phyloP scores from a whole-genome alignment of 2,888 invertebrate genomes.

The Gortyna flavago region DNA sequence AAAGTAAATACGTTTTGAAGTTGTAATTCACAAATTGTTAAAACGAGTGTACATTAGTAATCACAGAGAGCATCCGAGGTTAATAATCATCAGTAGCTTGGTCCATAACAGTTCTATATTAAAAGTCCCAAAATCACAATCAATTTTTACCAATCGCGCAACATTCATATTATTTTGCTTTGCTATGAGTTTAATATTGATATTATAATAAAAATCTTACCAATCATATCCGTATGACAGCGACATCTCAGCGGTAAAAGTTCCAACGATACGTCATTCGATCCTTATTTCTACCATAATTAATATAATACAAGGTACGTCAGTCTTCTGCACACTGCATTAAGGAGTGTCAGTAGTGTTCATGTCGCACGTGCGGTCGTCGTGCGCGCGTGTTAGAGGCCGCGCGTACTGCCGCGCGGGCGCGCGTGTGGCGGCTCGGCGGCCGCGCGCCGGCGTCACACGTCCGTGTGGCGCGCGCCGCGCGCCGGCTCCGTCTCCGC shows the following conservation, averaged over 20 bases:
- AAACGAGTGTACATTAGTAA: neutral
- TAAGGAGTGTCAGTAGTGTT: conserved; percentile 7
- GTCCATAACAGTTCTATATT: conserved; percentile 32
- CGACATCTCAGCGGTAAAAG: conserved; percentile 17
- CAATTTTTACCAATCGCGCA: conserved; percentile 31
- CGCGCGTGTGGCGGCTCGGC: conserved; percentile 60
- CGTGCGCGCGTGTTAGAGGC: conserved; percentile 59
- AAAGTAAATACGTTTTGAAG: neutral
- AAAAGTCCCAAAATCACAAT: conserved; percentile 43
- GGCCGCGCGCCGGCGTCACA: conserved; percentile 83
- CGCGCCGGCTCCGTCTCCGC: conserved; percentile 90
- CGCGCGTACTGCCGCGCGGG: conserved; percentile 78
- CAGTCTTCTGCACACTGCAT: conserved; percentile 49
- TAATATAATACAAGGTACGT: conserved; percentile 33
- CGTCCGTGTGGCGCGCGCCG: conserved; percentile 77
- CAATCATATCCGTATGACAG: neutral
- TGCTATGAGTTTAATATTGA: neutral
- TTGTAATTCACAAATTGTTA: neutral
- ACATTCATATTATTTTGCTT: conserved; percentile 9
- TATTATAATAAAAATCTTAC: neutral
- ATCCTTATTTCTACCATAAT: neutral
- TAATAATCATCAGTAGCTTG: conserved; percentile 12
- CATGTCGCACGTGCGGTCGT: neutral
- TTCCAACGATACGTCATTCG: conserved; percentile 1
- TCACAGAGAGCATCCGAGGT: neutral